These are phyloP conservation scores for Hippoglossus stenolepis DNA, from an alignment of 2,113 vertebrate genomes.

Conservation along the genomic window DNA sequence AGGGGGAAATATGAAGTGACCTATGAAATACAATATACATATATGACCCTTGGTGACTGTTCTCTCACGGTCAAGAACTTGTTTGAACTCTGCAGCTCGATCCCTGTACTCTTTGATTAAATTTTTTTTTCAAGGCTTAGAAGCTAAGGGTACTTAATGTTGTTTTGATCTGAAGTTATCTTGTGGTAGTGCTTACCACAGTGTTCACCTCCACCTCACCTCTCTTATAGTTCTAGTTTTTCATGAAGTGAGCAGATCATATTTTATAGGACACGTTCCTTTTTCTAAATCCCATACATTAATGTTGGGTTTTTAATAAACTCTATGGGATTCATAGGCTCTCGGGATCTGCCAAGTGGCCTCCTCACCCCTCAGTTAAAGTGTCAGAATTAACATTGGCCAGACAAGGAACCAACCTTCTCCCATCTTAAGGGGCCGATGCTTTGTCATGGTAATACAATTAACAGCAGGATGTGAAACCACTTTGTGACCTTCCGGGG, in stretches of 20 bases:
- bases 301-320: neutral
- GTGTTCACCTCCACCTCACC: too few species aligned
- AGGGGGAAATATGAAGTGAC: neutral
- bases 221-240: too few species aligned
- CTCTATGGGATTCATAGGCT: neutral
- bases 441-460: neutral
- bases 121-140: slow-evolving; percentile 7
- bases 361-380: neutral
- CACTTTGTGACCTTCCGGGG: neutral
- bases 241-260: too few species aligned
- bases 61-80: neutral
- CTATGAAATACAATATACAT: neutral
- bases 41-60: neutral
- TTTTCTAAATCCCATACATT: neutral
- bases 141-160: too few species aligned
- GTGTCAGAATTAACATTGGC: neutral
- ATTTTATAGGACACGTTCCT: neutral
- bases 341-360: neutral
- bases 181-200: too few species aligned
- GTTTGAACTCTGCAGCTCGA: neutral
- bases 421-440: neutral
- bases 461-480: neutral
- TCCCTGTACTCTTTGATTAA: slow-evolving; percentile 3
- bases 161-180: too few species aligned
- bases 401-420: neutral